These are phyloP conservation scores for Octopus bimaculoides DNA, from an alignment of 1,140 invertebrate genomes.

Conservation along the genomic window DNA sequence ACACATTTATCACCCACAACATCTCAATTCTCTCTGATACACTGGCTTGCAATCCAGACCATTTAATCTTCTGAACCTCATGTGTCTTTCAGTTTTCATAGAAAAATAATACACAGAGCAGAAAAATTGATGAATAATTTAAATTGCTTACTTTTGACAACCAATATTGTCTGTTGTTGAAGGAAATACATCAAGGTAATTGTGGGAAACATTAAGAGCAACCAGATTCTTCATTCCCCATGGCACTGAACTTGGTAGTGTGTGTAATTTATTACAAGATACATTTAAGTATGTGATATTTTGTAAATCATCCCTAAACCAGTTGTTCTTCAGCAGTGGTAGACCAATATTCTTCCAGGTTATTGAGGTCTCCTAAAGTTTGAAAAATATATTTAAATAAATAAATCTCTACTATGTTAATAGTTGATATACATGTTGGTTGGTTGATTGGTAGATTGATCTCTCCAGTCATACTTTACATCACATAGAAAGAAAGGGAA, in stretches of 20 bases:
- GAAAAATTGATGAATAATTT: neutral
- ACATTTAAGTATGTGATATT: constrained; percentile 25
- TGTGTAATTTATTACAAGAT: constrained; percentile 27
- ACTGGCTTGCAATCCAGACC: no score
- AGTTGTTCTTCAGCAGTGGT: constrained; percentile 6
- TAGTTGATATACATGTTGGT: no score
- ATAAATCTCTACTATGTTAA: no score
- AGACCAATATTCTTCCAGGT: neutral
- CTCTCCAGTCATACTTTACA: no score
- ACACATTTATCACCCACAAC: no score
- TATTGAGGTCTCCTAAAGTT: no score
- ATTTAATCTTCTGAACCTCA: no score
- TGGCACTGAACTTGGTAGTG: constrained; percentile 30
- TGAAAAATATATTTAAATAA: no score
- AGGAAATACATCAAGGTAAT: constrained; percentile 18
- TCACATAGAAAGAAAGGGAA: no score
- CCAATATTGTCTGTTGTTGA: neutral
- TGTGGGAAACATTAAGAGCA: constrained; percentile 28
- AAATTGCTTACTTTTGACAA: constrained; percentile 22
- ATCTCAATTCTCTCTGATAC: no score
- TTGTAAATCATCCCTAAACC: constrained; percentile 26
- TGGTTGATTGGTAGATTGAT: no score
- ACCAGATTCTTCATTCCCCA: constrained; percentile 34
- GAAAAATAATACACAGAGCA: neutral
- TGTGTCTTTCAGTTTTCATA: no score